phyloP scores from a whole-genome alignment of 1,140 invertebrate species.

The Drosophila micromelanica region DNA sequence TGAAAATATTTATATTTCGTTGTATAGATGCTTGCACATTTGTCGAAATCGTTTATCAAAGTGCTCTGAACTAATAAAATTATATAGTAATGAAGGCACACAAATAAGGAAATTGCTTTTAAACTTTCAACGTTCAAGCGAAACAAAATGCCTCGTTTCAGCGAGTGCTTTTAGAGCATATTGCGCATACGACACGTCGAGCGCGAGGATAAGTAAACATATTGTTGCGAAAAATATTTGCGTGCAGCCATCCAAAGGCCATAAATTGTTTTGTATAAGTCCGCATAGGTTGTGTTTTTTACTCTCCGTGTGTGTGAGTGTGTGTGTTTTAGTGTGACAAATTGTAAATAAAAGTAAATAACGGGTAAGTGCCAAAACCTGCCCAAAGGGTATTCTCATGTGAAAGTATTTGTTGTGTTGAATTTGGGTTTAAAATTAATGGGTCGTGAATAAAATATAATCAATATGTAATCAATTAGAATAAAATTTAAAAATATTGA shows the following conservation, averaged over 20 bases:
- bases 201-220: constrained; percentile 66
- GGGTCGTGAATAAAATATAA: too few species aligned
- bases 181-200: constrained; percentile 75
- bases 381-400: background rate
- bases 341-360: constrained; percentile 11
- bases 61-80: constrained; percentile 47
- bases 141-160: constrained; percentile 45
- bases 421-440: constrained; percentile 8
- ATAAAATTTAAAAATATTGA: too few species aligned
- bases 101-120: constrained; percentile 23
- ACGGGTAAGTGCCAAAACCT: constrained; percentile 29
- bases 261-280: constrained; percentile 47
- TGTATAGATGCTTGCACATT: background rate
- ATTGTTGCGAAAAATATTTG: constrained; percentile 65
- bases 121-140: constrained; percentile 3
- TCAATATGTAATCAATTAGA: too few species aligned
- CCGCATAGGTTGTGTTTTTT: constrained; percentile 6
- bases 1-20: background rate
- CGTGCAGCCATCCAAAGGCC: constrained; percentile 44
- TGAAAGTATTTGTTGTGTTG: background rate
- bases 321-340: background rate
- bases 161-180: constrained; percentile 51
- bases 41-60: constrained; percentile 28
- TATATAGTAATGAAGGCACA: constrained; percentile 50
- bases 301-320: background rate